A percentile compares a stretch with the other conserved stretches of the same genome.
Conservation (phyloP, 2,797 vertebrate species). For the Heterohyrax brucei region DNA sequence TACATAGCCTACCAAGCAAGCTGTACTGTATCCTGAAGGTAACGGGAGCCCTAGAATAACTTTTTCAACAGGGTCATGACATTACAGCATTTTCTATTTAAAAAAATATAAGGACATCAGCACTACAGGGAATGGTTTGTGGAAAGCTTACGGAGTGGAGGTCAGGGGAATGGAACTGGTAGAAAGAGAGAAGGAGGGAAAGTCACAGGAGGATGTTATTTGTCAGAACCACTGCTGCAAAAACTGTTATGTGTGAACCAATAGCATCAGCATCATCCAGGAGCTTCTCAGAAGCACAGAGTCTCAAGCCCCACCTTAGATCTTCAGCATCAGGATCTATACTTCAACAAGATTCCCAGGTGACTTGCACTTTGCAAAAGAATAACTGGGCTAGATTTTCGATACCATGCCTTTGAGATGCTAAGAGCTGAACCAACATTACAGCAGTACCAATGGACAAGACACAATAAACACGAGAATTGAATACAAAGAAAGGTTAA, state of each 20-base stretch:
- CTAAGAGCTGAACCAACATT: background rate
- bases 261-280: background rate
- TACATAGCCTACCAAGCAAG: background rate
- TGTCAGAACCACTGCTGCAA: fast-evolving
- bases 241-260: fast-evolving
- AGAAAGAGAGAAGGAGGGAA: background rate
- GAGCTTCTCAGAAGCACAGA: too few species aligned
- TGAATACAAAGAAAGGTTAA: background rate
- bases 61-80: background rate
- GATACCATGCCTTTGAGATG: background rate
- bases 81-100: background rate
- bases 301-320: background rate
- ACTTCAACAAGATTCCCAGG: background rate
- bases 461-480: background rate
- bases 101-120: background rate
- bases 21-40: background rate
- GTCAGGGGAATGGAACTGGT: too few species aligned
- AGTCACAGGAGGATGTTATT: background rate
- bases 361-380: background rate
- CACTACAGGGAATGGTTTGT: background rate
- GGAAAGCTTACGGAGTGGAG: background rate
- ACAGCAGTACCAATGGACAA: background rate
- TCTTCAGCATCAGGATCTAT: background rate
- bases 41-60: background rate
- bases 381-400: background rate